Base-by-base conservation (phyloP, 2,797 vertebrate species). In the Ficedula albicollis region DNA sequence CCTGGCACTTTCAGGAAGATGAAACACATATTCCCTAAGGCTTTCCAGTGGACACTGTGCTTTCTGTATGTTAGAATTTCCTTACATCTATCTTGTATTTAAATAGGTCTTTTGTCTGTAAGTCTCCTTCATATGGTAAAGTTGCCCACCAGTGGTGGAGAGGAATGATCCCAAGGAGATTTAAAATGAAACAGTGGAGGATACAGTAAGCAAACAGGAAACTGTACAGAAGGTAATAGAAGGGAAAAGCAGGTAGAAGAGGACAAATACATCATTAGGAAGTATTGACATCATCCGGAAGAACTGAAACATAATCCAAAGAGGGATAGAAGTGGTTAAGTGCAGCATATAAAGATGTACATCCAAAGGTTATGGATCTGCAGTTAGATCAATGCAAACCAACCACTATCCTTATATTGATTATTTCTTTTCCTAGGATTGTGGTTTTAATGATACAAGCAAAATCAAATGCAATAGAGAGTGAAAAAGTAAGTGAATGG, bases 371-470 rank as follows among this genome's bases (percentile, higher is more conserved):
- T 52, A 25, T 1, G 12, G 52, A 51, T 39, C 81, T 83, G n/a
- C 75, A 89, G 22, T 8, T 17, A 43, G 14, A 93, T 21, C 39
- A 32, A 54, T 11, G 18, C 15, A 86, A 86, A 58, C 14, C 22
- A 15, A 72, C 11, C 30, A 19, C 13, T 84, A 25, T 30, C n/a
- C 58, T 43, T 34, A 51, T 0, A 34, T 1, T 1, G 1, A 27
- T 5, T 3, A 12, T 10, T 56, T 21, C 8, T 16, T 26, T 5
- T 5, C 6, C 15, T 32, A 36, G 21, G 29, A 74, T 8, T 49
- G 13, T 13, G 21, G 16, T 58, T 82, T 85, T 58, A 72, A 44
- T 13, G 27, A 67, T 27, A 54, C 0, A 0, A 87, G 27, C 14
- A 43, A 72, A 82, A 39, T 55, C 15, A 85, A 87, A 89, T 2